Evolutionary conservation across 1,140 invertebrate genomes (phyloP).

Genomic region (Aphis gossypii): DNA sequence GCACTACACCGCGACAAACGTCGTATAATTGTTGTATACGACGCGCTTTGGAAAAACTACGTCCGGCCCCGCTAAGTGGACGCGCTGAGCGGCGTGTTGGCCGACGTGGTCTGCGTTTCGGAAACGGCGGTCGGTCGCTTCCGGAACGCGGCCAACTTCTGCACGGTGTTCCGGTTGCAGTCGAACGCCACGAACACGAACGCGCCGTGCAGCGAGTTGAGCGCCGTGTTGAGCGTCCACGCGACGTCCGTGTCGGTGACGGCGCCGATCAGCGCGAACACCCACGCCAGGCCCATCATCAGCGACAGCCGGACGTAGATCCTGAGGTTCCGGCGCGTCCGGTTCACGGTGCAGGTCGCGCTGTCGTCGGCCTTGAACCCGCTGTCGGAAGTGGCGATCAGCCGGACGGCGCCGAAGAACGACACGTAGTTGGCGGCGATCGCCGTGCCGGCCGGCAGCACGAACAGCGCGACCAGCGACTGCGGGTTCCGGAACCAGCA

Average conservation of each 20-base stretch:
- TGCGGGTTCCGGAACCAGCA: constrained; percentile 54
- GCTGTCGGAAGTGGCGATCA: not conserved
- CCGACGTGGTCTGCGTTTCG: not conserved
- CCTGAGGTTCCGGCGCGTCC: constrained; percentile 29
- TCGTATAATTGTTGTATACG: too few relatives aligned
- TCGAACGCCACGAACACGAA: constrained; percentile 56
- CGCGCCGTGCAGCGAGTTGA: constrained; percentile 54
- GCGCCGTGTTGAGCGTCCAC: constrained; percentile 32
- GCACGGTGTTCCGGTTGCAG: not conserved
- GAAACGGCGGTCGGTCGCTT: not conserved
- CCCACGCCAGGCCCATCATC: constrained; percentile 58
- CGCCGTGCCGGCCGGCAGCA: constrained; percentile 8
- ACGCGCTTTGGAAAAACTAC: too few relatives aligned
- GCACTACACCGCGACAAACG: too few relatives aligned
- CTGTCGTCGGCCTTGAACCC: not conserved
- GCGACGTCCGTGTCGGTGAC: constrained; percentile 35
- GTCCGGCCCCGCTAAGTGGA: not conserved
- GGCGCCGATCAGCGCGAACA: constrained; percentile 21
- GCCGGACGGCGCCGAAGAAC: constrained; percentile 20
- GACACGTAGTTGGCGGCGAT: constrained; percentile 43
- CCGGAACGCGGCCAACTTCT: not conserved
- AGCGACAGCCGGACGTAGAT: constrained; percentile 48
- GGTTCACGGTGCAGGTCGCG: not conserved
- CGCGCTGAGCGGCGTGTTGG: not conserved
- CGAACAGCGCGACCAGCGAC: constrained; percentile 55